These are phyloP conservation scores for Holothuria scabra DNA, from an alignment of 53 echinoderm and acorn worm genomes.

Conservation along the genomic window DNA sequence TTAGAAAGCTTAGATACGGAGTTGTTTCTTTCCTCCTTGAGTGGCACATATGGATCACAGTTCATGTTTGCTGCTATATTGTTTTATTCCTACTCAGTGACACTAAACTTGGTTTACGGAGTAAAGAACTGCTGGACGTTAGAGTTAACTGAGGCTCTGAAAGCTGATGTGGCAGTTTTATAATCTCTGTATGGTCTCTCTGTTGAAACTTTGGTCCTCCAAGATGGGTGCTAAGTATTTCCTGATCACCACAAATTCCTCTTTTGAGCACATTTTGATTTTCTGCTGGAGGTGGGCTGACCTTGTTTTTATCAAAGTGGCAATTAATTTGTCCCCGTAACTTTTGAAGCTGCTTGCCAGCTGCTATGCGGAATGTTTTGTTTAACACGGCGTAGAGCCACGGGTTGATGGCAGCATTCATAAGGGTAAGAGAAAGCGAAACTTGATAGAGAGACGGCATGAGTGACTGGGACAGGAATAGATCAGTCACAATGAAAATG, in stretches of 20 bases:
- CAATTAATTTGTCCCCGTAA: constrained; percentile 1
- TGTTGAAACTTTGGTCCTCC: too few species aligned
- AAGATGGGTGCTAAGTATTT: too few species aligned
- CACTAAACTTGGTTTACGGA: background rate
- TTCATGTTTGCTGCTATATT: background rate
- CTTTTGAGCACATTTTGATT: too few species aligned
- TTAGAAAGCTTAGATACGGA: too few species aligned
- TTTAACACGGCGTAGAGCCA: constrained; percentile 94
- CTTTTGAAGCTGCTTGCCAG: constrained; percentile 40
- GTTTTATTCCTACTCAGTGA: constrained; percentile 1
- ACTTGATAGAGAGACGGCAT: constrained; percentile 57
- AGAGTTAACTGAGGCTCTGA: constrained; percentile 14
- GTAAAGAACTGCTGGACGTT: constrained; percentile 5
- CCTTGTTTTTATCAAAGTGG: constrained; percentile 46
- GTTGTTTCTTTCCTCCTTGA: too few species aligned
- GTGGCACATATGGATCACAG: too few species aligned
- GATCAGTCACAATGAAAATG: constrained; percentile 64
- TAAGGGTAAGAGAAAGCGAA: constrained; percentile 77
- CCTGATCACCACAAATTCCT: too few species aligned
- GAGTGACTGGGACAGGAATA: constrained; percentile 18
- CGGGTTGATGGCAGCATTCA: constrained; percentile 95
- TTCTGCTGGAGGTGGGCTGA: constrained; percentile 25
- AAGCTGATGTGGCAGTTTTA: constrained; percentile 20
- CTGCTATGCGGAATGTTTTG: constrained; percentile 73
- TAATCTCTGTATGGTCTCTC: background rate